Percentiles rank a stretch among this genome's conserved stretches.
Conservation (phyloP, 2,888 invertebrate species). For the Odontocolon sp. region DNA sequence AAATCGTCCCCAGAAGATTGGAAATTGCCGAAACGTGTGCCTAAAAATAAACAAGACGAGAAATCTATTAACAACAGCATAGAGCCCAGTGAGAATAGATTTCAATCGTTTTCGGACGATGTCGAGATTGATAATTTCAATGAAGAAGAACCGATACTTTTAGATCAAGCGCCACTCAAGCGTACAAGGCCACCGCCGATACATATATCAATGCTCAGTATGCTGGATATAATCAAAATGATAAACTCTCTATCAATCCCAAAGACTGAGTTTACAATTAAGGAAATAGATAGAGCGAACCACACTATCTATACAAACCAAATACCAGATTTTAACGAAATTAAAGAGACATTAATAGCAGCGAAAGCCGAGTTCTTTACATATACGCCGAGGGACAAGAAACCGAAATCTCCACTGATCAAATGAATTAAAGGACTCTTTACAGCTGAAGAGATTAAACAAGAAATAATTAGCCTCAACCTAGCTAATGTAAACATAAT, state of each 20-base stretch:
- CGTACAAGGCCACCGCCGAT: neutral
- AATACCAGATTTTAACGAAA: neutral
- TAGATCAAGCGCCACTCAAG: neutral
- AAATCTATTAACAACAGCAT: no score
- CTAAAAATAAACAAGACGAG: no score
- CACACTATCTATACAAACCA: neutral
- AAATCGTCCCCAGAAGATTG: no score
- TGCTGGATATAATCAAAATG: no score
- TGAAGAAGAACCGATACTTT: no score
- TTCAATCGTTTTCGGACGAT: no score
- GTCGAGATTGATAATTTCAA: no score
- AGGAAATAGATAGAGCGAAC: neutral
- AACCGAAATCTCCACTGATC: slow-evolving; percentile 1
- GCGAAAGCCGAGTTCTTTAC: neutral
- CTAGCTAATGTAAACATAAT: neutral
- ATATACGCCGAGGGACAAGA: slow-evolving; percentile 12
- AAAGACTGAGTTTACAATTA: neutral
- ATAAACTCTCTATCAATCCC: no score
- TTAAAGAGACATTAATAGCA: neutral
- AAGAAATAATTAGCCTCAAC: neutral
- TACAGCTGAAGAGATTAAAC: slow-evolving; percentile 10
- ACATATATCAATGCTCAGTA: neutral
- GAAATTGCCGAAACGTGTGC: no score
- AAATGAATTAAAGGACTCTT: slow-evolving; percentile 10
- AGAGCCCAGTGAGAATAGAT: no score